phyloP scores from a whole-genome alignment of 2,888 invertebrate genomes.

The Sinotaia quadrata region DNA sequence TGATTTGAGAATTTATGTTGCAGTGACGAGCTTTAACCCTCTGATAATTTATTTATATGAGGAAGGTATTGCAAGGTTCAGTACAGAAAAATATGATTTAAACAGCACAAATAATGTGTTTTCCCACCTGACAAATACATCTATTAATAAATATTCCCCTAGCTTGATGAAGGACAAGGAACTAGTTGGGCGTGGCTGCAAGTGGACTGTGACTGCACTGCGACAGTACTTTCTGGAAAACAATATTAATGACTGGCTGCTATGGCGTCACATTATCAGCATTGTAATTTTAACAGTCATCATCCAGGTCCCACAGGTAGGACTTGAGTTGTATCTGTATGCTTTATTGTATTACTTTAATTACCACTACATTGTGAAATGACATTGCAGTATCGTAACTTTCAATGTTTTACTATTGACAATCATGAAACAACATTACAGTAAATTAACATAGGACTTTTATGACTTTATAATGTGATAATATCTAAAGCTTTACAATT shows the following conservation, averaged over 20 bases:
- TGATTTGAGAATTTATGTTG: conserved; percentile 68
- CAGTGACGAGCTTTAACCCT: conserved; percentile 67
- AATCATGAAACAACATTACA: no score
- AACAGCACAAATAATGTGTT: conserved; percentile 61
- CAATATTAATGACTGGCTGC: conserved; percentile 83
- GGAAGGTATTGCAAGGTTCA: conserved; percentile 76
- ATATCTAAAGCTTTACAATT: no score
- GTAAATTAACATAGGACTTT: no score
- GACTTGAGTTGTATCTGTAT: no score
- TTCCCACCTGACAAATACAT: conserved; percentile 69
- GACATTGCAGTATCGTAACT: no score
- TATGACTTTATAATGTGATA: no score
- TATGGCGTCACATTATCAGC: conserved; percentile 85
- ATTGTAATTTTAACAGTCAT: conserved; percentile 84
- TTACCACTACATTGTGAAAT: no score
- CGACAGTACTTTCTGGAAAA: conserved; percentile 80
- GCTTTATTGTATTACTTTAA: no score
- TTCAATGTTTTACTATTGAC: no score
- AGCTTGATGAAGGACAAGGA: conserved; percentile 87
- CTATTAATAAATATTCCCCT: conserved; percentile 74
- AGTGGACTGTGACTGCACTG: conserved; percentile 87
- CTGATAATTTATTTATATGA: conserved; percentile 64
- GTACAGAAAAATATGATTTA: conserved; percentile 86
- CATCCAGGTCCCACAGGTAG: conserved; percentile 76
- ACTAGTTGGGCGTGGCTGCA: conserved; percentile 85